Percentiles rank a stretch among this genome's conserved stretches.
These are phyloP conservation scores for Argyrosomus regius DNA, from an alignment of 2,797 vertebrate species.

Conservation along the genomic window DNA sequence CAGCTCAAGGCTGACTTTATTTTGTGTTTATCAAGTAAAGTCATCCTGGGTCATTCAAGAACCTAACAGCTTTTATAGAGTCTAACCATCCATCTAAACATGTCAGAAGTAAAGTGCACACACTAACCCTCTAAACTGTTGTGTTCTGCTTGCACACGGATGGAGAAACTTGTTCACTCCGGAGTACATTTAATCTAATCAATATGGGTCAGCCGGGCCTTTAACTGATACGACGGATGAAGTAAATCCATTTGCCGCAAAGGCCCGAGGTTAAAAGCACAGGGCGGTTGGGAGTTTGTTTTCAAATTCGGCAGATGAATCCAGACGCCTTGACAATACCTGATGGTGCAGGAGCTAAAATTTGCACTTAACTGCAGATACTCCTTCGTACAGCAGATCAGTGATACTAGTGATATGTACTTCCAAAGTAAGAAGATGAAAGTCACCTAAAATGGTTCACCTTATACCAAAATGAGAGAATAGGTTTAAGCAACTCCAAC, in stretches of 20 bases:
- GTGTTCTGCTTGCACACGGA: neutral
- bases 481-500: neutral
- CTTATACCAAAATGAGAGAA: too few species aligned
- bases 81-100: constrained; percentile 19
- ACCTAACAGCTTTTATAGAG: constrained; percentile 29
- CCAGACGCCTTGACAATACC: neutral
- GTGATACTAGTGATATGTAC: constrained; percentile 18
- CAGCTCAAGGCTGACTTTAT: constrained; percentile 41
- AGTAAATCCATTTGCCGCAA: constrained; percentile 49
- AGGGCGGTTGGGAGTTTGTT: constrained; percentile 19
- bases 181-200: constrained; percentile 49
- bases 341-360: constrained; percentile 8
- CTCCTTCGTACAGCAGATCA: constrained; percentile 4
- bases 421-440: neutral
- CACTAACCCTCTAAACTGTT: neutral
- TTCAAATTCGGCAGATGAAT: constrained; percentile 30
- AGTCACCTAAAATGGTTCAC: neutral
- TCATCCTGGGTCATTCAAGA: constrained; percentile 14
- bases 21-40: constrained; percentile 45
- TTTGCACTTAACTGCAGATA: constrained; percentile 12
- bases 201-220: constrained; percentile 40
- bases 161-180: neutral
- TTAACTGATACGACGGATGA: constrained; percentile 23
- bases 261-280: constrained; percentile 57
- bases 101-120: constrained; percentile 8